Conservation (phyloP, 2,113 vertebrate species). For the Sinocyclocheilus anophthalmus region DNA sequence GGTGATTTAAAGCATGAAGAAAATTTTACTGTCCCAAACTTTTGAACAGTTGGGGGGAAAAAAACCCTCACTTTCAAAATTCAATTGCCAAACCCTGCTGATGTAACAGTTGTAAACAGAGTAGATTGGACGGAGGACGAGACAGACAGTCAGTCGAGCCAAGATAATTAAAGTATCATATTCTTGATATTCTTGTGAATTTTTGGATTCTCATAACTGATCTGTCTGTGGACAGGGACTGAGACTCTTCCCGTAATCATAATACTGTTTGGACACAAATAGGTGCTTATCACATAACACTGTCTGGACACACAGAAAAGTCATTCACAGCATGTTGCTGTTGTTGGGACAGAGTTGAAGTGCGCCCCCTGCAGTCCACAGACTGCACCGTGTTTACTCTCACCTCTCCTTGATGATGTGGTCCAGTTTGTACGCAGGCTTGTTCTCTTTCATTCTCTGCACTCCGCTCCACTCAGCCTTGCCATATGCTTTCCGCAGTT, state of each 20-base stretch:
- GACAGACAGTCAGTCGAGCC: not conserved
- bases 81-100: not conserved
- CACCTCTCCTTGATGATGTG: conserved; percentile 96
- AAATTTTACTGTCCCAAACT: not conserved
- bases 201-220: conserved; percentile 10
- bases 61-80: not conserved
- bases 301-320: conserved; percentile 19
- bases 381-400: conserved; percentile 37
- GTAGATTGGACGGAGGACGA: not conserved
- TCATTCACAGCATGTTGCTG: not conserved
- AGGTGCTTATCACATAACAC: conserved; percentile 9
- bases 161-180: conserved; percentile 16
- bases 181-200: not conserved
- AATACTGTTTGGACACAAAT: conserved; percentile 21
- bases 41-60: not conserved
- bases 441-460: conserved; percentile 87
- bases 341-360: not conserved
- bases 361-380: conserved; percentile 45
- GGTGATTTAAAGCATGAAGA: not conserved
- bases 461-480: conserved; percentile 87
- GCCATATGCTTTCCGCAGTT: conserved; percentile 90
- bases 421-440: conserved; percentile 91
- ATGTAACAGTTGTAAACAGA: not conserved
- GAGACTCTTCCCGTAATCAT: not conserved
- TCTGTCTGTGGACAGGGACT: not conserved